These are phyloP conservation scores for Haplochromis vanheusdeni DNA, from an alignment of 2,113 vertebrate species.

Conservation along the genomic window DNA sequence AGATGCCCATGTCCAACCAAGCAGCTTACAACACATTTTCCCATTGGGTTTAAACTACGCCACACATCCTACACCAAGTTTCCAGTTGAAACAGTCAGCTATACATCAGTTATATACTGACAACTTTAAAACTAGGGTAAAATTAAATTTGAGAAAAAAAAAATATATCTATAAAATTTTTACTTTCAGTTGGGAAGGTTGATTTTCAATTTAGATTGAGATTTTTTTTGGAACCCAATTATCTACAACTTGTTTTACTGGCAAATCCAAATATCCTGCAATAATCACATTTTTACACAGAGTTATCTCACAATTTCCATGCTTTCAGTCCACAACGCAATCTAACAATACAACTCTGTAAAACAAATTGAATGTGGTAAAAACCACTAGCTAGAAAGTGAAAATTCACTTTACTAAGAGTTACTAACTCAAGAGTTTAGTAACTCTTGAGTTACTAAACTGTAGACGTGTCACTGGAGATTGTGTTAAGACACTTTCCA, in stretches of 20 bases:
- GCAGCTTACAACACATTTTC: slow-evolving; percentile 68
- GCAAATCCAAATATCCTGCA: slow-evolving; percentile 63
- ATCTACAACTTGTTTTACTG: slow-evolving; percentile 11
- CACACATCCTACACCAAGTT: slow-evolving; percentile 48
- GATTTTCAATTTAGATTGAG: not conserved
- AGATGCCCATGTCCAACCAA: slow-evolving; percentile 64
- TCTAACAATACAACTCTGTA: slow-evolving; percentile 26
- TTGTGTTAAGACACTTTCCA: slow-evolving; percentile 23
- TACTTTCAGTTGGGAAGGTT: not conserved
- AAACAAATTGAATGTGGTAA: slow-evolving; percentile 34
- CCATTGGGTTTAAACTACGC: slow-evolving; percentile 60
- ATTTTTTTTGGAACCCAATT: not conserved
- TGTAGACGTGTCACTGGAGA: slow-evolving; percentile 6
- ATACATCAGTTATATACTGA: slow-evolving; percentile 29
- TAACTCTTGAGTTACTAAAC: slow-evolving; percentile 13
- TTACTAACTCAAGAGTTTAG: no score
- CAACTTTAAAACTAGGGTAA: slow-evolving; percentile 14
- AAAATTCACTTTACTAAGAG: not conserved
- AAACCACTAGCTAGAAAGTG: slow-evolving; percentile 39
- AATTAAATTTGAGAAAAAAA: not conserved
- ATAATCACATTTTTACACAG: slow-evolving; percentile 45
- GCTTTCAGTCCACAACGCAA: slow-evolving; percentile 52
- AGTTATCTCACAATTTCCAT: slow-evolving; percentile 57
- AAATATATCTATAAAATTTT: not conserved
- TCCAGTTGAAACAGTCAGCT: slow-evolving; percentile 65